A percentile compares a stretch with the other conserved stretches of the same genome.
phyloP scores from a whole-genome alignment of 2,113 vertebrate species.

The Girardinichthys multiradiatus region DNA sequence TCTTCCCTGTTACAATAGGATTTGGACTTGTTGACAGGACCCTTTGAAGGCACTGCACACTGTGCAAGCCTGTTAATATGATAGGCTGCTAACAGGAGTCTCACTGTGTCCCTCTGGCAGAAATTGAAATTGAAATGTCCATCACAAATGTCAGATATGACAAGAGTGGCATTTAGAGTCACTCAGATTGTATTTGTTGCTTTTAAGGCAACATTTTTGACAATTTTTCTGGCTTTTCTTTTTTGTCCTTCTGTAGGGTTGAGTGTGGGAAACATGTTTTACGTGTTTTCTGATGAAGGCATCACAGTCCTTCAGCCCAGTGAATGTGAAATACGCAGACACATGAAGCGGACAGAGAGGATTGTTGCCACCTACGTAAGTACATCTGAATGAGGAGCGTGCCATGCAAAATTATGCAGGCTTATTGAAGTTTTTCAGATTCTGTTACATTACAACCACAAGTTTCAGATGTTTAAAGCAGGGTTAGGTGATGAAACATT shows the following conservation, averaged over 20 bases:
- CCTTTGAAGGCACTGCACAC: slow-evolving; percentile 36
- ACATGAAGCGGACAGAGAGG: slow-evolving; percentile 87
- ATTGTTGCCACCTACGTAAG: slow-evolving; percentile 90
- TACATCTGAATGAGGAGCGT: slow-evolving; percentile 22
- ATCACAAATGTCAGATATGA: slow-evolving; percentile 38
- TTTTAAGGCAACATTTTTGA: background rate
- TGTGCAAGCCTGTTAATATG: slow-evolving; percentile 11
- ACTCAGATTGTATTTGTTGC: slow-evolving; percentile 16
- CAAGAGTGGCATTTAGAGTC: background rate
- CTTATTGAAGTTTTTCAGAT: no score
- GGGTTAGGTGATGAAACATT: no score
- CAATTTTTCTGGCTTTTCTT: slow-evolving; percentile 30
- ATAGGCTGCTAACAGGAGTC: slow-evolving; percentile 22
- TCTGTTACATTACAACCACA: no score
- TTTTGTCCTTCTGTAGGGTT: slow-evolving; percentile 81
- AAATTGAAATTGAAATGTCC: slow-evolving; percentile 34
- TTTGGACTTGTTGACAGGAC: slow-evolving; percentile 38
- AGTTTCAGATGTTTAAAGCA: no score
- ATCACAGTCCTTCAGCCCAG: slow-evolving; percentile 88
- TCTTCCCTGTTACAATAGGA: slow-evolving; percentile 11
- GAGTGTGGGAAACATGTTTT: slow-evolving; percentile 97
- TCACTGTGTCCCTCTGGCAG: slow-evolving; percentile 3
- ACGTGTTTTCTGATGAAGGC: slow-evolving; percentile 92
- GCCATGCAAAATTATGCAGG: no score
- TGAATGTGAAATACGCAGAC: slow-evolving; percentile 92